Conservation (phyloP, 35 echinoderm and acorn worm genomes). For the Ophioderma brevispina region DNA sequence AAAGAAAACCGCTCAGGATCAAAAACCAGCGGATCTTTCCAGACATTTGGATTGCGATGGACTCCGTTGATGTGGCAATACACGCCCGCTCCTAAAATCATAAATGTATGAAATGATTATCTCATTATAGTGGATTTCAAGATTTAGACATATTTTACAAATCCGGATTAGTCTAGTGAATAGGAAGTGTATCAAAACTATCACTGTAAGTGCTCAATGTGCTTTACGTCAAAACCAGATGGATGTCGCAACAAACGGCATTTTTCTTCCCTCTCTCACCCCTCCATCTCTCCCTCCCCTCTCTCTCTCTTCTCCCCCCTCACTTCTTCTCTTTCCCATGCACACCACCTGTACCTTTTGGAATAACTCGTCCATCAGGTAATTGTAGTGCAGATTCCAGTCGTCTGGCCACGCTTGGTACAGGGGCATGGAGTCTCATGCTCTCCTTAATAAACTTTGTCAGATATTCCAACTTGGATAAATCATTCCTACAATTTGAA, state of each 20-base stretch:
- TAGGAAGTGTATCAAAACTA: too few relatives aligned
- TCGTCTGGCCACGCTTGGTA: background rate
- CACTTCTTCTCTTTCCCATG: too few relatives aligned
- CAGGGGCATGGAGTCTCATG: background rate
- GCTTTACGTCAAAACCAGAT: too few relatives aligned
- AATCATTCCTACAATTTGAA: background rate
- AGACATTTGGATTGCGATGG: constrained; percentile 26
- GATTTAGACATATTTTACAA: too few relatives aligned
- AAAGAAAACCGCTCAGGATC: constrained; percentile 25
- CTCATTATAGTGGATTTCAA: too few relatives aligned
- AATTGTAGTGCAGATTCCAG: background rate
- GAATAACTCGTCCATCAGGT: background rate
- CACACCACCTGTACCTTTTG: background rate
- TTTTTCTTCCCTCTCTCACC: too few relatives aligned
- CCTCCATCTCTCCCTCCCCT: too few relatives aligned
- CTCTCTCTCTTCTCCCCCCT: too few relatives aligned
- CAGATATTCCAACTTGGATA: background rate
- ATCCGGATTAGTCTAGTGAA: too few relatives aligned
- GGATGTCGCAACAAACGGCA: too few relatives aligned
- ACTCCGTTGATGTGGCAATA: constrained; percentile 17
- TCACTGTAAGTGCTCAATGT: too few relatives aligned
- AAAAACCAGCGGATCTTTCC: constrained; percentile 28
- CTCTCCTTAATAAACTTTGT: background rate
- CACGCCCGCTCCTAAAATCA: background rate
- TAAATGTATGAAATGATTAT: too few relatives aligned